A percentile compares a stretch with the other conserved stretches of the same genome.
Conservation (phyloP, 2,888 invertebrate species). For the Rhamphomyia laevipes region DNA sequence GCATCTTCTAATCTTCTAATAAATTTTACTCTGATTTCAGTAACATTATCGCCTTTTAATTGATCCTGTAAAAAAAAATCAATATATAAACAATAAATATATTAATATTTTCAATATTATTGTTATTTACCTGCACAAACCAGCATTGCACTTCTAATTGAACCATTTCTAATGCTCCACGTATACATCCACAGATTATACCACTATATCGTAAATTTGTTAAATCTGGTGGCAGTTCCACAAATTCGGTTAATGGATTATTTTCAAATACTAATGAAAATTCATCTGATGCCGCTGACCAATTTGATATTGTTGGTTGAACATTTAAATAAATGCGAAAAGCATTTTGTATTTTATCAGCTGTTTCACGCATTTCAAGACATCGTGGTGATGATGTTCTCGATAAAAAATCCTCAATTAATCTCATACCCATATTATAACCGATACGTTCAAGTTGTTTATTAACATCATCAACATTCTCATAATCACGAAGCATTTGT, state of each 20-base stretch:
- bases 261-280: constrained; percentile 91
- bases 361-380: constrained; percentile 91
- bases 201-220: constrained; percentile 82
- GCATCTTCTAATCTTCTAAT: constrained; percentile 92
- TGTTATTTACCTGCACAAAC: constrained; percentile 59
- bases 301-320: constrained; percentile 84
- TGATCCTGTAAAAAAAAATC: constrained; percentile 56
- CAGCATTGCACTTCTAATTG: constrained; percentile 91
- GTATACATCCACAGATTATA: constrained; percentile 78
- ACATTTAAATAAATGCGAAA: constrained; percentile 78
- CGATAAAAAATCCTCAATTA: constrained; percentile 96
- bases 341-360: constrained; percentile 81
- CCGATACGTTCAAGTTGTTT: constrained; percentile 92
- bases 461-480: constrained; percentile 95
- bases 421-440: constrained; percentile 94
- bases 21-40: constrained; percentile 91
- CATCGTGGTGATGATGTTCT: constrained; percentile 82
- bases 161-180: constrained; percentile 98
- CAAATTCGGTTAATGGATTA: constrained; percentile 94
- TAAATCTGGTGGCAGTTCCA: constrained; percentile 81
- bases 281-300: constrained; percentile 91
- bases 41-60: constrained; percentile 84
- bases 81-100: background rate
- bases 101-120: background rate
- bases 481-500: constrained; percentile 92